Percentiles rank a stretch among this genome's conserved stretches.
These are phyloP conservation scores for Eurypyga helias DNA, from an alignment of 2,113 vertebrate genomes.

Conservation along the genomic window DNA sequence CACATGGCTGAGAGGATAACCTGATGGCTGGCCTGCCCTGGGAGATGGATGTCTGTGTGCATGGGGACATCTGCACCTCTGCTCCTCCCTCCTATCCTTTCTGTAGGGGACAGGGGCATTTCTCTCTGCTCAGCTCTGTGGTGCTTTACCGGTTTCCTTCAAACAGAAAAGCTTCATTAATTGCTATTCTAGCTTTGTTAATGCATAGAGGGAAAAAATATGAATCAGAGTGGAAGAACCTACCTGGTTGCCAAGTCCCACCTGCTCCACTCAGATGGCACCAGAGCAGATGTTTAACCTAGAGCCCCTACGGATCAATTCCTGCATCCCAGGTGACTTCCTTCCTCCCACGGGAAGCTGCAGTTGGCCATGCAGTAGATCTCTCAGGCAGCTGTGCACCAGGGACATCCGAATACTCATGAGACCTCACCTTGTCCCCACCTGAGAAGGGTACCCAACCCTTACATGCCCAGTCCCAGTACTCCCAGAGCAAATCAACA, in stretches of 20 bases:
- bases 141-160: not conserved
- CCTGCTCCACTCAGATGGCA: not conserved
- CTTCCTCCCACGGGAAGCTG: not conserved
- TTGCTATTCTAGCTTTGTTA: not conserved
- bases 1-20: not conserved
- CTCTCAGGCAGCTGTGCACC: not conserved
- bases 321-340: not conserved
- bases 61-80: not conserved
- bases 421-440: not conserved
- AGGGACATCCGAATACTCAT: accelerated
- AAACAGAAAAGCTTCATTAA: not conserved
- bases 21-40: not conserved
- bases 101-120: not conserved
- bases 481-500: not conserved
- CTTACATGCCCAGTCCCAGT: not conserved
- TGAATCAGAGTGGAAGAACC: not conserved
- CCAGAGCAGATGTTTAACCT: not conserved
- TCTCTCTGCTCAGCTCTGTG: not conserved
- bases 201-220: accelerated
- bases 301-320: not conserved
- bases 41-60: not conserved
- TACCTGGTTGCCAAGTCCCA: not conserved
- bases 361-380: not conserved
- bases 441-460: not conserved
- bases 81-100: not conserved